Evolutionary conservation across 2,113 vertebrate species (phyloP), one percentile per base, ranked within the genome.

Genomic region (Cinclus cinclus): DNA sequence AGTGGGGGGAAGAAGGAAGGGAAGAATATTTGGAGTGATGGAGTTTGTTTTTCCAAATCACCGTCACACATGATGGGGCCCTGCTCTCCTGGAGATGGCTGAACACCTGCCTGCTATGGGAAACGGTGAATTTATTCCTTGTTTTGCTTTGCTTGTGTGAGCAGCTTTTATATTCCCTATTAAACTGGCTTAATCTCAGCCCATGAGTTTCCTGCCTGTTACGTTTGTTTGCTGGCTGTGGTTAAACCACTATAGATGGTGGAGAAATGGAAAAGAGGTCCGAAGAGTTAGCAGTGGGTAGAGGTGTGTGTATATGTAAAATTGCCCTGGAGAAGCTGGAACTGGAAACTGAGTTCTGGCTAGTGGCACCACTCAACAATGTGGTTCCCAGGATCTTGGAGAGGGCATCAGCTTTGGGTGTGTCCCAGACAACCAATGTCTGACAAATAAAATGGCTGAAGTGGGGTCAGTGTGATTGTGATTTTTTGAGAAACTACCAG

Each of bases 41-140:
- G 8, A 1, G 4, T 5, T 69, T 20, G 7, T 63, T 56, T 47
- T 87, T 27, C n/a, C 16, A 30, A 62, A 39, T 33, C 47, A n/a
- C 10, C 0, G 0, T 39, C 4, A 62, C 7, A 6, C 0, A 0
- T 42, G 53, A n/a, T 59, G 23, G 14, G 9, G 11, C 14, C 23
- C 53, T 58, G 52, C 21, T 50, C 8, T 85, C 31, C 21, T 25
- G 31, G 31, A 24, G 35, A 31, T 42, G 35, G 19, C 42, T 76
- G 3, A 1, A 20, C 37, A 42, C 25, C 24, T 50, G 35, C 21
- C 25, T 50, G 31, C 31, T 13, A 12, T 35, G 35, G 25, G 44
- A 42, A 58, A 11, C 30, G 49, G 4, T 67, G 62, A 58, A 42
- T 75, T 41, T 1, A 31, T 50, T 67, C 37, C 21, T 68, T 31